A percentile compares a stretch with the other conserved stretches of the same genome.
Conservation (phyloP, 2,888 invertebrate species). For the Metopia argyrocephala region DNA sequence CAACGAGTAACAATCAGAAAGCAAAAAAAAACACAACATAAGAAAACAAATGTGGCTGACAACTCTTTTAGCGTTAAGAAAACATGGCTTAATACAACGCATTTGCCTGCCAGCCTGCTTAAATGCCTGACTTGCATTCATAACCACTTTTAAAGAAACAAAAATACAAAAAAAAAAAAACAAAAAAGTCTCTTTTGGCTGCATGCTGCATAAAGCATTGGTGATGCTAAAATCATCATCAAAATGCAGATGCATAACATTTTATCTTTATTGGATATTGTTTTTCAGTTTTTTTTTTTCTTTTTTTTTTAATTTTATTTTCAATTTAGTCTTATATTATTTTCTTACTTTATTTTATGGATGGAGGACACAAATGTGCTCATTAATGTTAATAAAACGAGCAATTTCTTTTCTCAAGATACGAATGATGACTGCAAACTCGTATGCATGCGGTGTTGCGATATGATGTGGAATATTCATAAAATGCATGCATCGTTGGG, state of each 20-base stretch:
- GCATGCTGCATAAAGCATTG: conserved; percentile 1
- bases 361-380: conserved; percentile 63
- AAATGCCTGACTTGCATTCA: neutral
- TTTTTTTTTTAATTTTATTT: conserved; percentile 15
- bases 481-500: conserved; percentile 16
- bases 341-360: conserved; percentile 31
- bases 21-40: neutral
- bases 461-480: conserved; percentile 46
- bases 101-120: conserved; percentile 9
- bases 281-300: neutral
- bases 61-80: conserved; percentile 61
- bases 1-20: conserved; percentile 19
- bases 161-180: too few species aligned
- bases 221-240: conserved; percentile 50
- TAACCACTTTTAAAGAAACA: neutral
- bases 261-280: conserved; percentile 60
- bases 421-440: conserved; percentile 48
- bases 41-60: conserved; percentile 37
- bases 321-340: neutral
- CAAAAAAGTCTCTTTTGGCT: too few species aligned
- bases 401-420: conserved; percentile 60
- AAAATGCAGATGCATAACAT: conserved; percentile 59
- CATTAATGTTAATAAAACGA: conserved; percentile 65
- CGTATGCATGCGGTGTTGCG: conserved; percentile 17
- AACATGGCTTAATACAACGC: conserved; percentile 55